These are phyloP conservation scores for Pteropus alecto DNA, from an alignment of 2,113 vertebrate genomes.

Conservation along the genomic window DNA sequence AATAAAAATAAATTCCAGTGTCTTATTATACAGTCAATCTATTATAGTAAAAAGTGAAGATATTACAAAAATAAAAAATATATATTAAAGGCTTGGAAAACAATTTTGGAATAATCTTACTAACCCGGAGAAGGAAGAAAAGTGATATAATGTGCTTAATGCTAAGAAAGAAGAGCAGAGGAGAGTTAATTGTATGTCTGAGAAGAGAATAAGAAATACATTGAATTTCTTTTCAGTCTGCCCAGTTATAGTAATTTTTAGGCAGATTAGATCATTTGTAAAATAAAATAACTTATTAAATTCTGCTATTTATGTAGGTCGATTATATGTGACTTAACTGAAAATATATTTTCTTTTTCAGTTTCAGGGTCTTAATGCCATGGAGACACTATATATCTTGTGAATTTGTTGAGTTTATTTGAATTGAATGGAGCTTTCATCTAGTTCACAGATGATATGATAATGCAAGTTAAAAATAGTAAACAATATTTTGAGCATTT, in stretches of 20 bases:
- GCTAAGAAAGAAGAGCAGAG: background rate
- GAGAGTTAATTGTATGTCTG: background rate
- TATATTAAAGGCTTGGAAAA: background rate
- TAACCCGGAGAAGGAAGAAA: background rate
- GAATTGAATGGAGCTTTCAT: background rate
- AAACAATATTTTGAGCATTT: slow-evolving; percentile 51
- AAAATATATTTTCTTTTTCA: background rate
- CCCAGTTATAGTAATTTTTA: background rate
- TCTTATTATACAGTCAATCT: background rate
- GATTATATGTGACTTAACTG: background rate
- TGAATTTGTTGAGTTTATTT: slow-evolving; percentile 24
- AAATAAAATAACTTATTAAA: slow-evolving; percentile 12
- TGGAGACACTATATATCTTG: background rate
- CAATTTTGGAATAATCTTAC: background rate
- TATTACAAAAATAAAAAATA: background rate
- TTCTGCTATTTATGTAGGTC: background rate
- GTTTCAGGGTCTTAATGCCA: background rate
- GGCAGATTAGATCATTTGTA: background rate
- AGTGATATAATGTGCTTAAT: background rate
- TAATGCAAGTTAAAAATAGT: slow-evolving; percentile 35
- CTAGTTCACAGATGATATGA: background rate
- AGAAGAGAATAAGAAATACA: background rate
- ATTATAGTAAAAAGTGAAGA: background rate
- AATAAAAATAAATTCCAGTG: slow-evolving; percentile 15
- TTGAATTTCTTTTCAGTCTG: background rate